These are phyloP conservation scores for Dendrocopos noguchii DNA, from an alignment of 2,113 vertebrate genomes.

Conservation along the genomic window DNA sequence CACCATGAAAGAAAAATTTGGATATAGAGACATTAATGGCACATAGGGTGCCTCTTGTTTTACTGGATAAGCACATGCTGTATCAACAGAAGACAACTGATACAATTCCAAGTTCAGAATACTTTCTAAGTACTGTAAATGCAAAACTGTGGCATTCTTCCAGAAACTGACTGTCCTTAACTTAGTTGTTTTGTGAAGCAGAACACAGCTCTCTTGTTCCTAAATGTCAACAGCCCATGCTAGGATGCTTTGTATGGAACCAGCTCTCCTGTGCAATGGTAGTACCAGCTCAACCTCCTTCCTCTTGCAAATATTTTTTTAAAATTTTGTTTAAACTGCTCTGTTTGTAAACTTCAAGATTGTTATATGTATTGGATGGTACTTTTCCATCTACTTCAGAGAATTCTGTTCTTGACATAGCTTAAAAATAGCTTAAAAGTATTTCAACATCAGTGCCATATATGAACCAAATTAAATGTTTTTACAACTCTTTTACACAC, in stretches of 20 bases:
- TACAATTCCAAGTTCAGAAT: not conserved
- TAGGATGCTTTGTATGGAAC: not conserved
- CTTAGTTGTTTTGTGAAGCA: not conserved
- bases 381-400: not conserved
- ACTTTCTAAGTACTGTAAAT: not conserved
- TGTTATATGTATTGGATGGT: not conserved
- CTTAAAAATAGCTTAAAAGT: not conserved
- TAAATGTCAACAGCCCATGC: not conserved
- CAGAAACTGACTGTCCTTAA: not conserved
- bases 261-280: not conserved
- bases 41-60: not conserved
- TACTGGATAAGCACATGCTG: accelerated
- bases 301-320: not conserved
- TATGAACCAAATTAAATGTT: not conserved
- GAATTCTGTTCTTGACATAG: not conserved
- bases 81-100: not conserved
- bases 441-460: not conserved
- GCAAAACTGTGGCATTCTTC: not conserved
- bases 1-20: not conserved
- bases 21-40: not conserved
- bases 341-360: not conserved
- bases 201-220: not conserved
- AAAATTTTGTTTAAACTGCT: not conserved
- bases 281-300: not conserved
- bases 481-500: not conserved